These are phyloP conservation scores for Echinops telfairi DNA, from an alignment of 2,113 vertebrate genomes.

Conservation along the genomic window DNA sequence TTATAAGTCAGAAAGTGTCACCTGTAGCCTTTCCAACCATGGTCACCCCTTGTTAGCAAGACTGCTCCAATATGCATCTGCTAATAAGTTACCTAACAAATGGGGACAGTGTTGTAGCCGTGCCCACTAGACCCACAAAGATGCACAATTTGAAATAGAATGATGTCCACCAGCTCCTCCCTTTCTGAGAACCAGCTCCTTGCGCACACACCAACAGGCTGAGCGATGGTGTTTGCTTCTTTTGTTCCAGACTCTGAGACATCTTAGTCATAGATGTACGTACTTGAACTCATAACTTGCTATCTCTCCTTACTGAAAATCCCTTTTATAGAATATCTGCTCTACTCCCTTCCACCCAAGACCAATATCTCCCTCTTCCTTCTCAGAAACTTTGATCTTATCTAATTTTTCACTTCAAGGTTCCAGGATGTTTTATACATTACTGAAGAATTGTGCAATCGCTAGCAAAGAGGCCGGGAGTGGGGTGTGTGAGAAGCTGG, in stretches of 20 bases:
- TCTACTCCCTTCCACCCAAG: neutral
- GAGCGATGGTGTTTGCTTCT: neutral
- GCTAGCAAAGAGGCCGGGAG: neutral
- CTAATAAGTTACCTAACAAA: neutral
- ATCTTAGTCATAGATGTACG: neutral
- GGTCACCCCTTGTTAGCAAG: neutral
- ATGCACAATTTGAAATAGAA: neutral
- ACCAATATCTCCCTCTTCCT: constrained; percentile 8
- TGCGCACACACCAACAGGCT: neutral
- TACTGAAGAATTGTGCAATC: constrained; percentile 4
- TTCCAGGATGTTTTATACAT: neutral
- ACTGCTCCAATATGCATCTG: neutral
- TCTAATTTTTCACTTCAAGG: neutral
- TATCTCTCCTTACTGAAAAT: neutral
- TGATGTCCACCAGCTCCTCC: neutral
- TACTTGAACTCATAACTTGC: neutral
- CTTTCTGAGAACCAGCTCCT: neutral
- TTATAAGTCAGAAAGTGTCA: neutral
- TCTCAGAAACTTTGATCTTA: neutral
- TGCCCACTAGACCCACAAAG: neutral
- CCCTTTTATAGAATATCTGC: neutral
- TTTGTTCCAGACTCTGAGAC: neutral
- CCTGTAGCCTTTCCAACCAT: neutral
- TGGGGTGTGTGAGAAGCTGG: neutral
- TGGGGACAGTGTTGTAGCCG: neutral